Base-by-base conservation (phyloP, 2,888 invertebrate species). In the Hofmannophila pseudospretella region DNA sequence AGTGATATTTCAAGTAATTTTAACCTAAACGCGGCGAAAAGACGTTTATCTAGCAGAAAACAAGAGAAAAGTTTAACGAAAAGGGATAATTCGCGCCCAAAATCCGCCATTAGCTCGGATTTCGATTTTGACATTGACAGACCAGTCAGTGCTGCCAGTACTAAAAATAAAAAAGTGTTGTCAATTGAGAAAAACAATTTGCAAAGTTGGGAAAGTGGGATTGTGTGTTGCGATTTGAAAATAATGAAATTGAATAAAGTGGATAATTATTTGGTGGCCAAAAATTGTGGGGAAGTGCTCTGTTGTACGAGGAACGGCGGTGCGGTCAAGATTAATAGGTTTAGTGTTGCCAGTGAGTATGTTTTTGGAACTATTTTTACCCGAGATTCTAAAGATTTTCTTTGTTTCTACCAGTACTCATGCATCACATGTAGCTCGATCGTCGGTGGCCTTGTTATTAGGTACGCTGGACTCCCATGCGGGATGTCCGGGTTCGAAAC, bases 251-350 rank as follows among this genome's bases (percentile, higher is more conserved):
- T 66, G 29, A 54, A 67, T 31, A 63, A 63, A 43, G 44, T 49
- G 1, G 70, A 77, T 47, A 53, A 58, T 47, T 78, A 67, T 65
- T 67, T 86, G 44, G 54, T 84, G 10, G 81, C 71, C 0, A 81
- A 72, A 45, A 80, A 79, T 45, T 59, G 63, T 34, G 85, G 86
- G 0, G 81, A 82, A 47, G 79, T 84, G 0, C 41, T 84, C 12
- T 67, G 67, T 30, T 84, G 78, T 49, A 70, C 49, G 7, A 66
- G 62, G 30, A 59, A 46, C 28, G 51, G 66, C 1, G 78, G 79
- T 1, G 56, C 41, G 2, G 49, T 76, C 7, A 75, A 64, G 54
- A 45, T 80, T 0, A 62, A 64, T 7, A 63, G 54, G 10, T 54
- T 80, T 29, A 49, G 49, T 51, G 62, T 84, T 48, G 45, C 77